Percentiles rank a stretch among this genome's conserved stretches.
Evolutionary conservation across 1,140 invertebrate species (phyloP).

Genomic region (Maniola jurtina): DNA sequence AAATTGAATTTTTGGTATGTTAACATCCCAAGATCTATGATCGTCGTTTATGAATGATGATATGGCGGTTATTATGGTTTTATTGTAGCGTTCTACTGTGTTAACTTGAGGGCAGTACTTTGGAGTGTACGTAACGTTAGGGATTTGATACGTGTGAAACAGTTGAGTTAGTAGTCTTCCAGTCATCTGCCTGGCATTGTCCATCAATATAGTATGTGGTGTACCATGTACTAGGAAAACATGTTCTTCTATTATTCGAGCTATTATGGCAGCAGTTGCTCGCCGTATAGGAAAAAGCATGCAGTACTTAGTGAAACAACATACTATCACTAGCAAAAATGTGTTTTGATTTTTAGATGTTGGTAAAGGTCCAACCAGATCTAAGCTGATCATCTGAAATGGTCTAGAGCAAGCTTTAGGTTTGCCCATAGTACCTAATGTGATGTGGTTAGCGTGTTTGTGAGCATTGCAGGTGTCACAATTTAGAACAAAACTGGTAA

Average conservation of each 20-base stretch:
- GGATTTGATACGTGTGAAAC: slow-evolving; percentile 29
- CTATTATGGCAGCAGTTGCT: slow-evolving; percentile 40
- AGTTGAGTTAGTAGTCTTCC: slow-evolving; percentile 22
- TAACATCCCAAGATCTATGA: background rate
- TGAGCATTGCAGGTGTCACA: slow-evolving; percentile 38
- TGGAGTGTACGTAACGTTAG: slow-evolving; percentile 29
- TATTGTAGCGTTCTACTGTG: too few relatives aligned
- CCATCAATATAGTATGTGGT: slow-evolving; percentile 50
- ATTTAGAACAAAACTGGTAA: slow-evolving; percentile 30
- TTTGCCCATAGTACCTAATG: slow-evolving; percentile 50
- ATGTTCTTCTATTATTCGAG: slow-evolving; percentile 38
- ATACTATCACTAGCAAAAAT: slow-evolving; percentile 57
- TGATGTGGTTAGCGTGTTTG: slow-evolving; percentile 44
- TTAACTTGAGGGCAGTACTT: slow-evolving; percentile 12
- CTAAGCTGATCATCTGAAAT: slow-evolving; percentile 55
- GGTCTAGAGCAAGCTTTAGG: too few relatives aligned
- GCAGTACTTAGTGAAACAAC: slow-evolving; percentile 60
- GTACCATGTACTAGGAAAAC: slow-evolving; percentile 47
- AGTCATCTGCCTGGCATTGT: slow-evolving; percentile 71
- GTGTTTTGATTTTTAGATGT: slow-evolving; percentile 43
- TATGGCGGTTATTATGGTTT: too few relatives aligned
- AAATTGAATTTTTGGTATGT: background rate
- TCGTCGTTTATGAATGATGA: too few relatives aligned
- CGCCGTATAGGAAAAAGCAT: slow-evolving; percentile 37
- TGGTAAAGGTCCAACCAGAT: slow-evolving; percentile 68